These are phyloP conservation scores for Drosophila merina DNA, from an alignment of 2,888 invertebrate genomes.

Conservation along the genomic window DNA sequence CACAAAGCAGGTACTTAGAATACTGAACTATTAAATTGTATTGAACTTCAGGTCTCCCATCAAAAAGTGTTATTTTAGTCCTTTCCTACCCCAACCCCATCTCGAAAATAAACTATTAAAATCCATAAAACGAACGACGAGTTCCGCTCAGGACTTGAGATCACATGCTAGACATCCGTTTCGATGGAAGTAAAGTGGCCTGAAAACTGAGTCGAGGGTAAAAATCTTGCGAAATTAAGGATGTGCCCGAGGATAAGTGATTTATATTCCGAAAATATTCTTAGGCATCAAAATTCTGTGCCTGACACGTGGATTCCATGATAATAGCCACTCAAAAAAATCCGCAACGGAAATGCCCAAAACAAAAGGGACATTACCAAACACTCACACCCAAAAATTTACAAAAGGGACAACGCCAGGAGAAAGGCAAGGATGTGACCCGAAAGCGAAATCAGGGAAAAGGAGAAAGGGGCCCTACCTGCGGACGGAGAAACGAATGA, in stretches of 20 bases:
- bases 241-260: conserved; percentile 54
- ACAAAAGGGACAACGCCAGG: conserved; percentile 1
- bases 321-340: conserved; percentile 53
- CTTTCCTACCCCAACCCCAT: conserved; percentile 19
- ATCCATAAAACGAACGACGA: conserved; percentile 54
- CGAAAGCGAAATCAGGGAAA: conserved; percentile 46
- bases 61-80: conserved; percentile 65
- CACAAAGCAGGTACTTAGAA: no score
- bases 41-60: no score
- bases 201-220: conserved; percentile 49
- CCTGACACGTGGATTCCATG: conserved; percentile 63
- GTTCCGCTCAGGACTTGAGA: conserved; percentile 62
- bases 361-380: conserved; percentile 58
- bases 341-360: conserved; percentile 74
- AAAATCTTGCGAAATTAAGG: conserved; percentile 61
- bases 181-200: conserved; percentile 52
- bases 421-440: conserved; percentile 32
- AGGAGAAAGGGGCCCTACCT: conserved; percentile 69
- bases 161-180: conserved; percentile 22
- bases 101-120: conserved; percentile 37
- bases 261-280: conserved; percentile 44
- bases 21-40: no score
- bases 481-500: conserved; percentile 25
- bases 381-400: conserved; percentile 3
- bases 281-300: conserved; percentile 15